Conservation (phyloP, 2,888 invertebrate genomes). For the Leptarthrus brevirostris region DNA sequence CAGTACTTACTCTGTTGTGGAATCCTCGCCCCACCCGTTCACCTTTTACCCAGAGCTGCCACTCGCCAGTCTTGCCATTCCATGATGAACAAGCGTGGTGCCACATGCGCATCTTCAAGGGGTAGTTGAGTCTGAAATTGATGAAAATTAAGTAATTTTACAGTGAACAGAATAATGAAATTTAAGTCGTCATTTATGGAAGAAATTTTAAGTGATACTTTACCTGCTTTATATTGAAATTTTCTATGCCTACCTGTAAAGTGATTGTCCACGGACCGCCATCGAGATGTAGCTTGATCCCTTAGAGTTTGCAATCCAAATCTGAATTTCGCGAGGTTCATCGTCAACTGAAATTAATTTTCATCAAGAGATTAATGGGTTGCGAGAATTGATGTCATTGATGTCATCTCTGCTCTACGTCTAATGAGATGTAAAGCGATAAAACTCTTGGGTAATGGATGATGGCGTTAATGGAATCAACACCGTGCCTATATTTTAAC, state of each 20-base stretch:
- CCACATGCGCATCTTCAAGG: slow-evolving; percentile 78
- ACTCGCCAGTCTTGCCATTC: slow-evolving; percentile 90
- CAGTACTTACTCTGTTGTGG: slow-evolving; percentile 80
- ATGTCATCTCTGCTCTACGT: neutral
- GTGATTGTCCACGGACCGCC: slow-evolving; percentile 83
- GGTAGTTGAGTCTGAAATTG: slow-evolving; percentile 73
- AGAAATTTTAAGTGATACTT: no score
- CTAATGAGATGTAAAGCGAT: slow-evolving; percentile 35
- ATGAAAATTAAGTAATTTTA: slow-evolving; percentile 15
- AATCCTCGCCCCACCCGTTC: slow-evolving; percentile 88
- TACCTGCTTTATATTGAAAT: no score
- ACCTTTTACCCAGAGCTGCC: slow-evolving; percentile 90
- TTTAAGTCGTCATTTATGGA: no score
- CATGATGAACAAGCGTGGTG: slow-evolving; percentile 89
- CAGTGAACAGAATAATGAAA: no score
- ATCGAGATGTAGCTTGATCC: slow-evolving; percentile 85
- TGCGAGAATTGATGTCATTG: neutral
- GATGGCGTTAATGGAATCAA: neutral
- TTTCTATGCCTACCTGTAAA: slow-evolving; percentile 73
- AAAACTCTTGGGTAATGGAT: slow-evolving; percentile 5
- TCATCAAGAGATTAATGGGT: slow-evolving; percentile 49
- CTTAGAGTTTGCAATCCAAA: slow-evolving; percentile 84
- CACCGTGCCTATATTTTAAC: neutral
- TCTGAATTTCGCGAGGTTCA: slow-evolving; percentile 78
- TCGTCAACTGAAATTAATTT: slow-evolving; percentile 72